A percentile compares a stretch with the other conserved stretches of the same genome.
Conservation (phyloP, 2,888 invertebrate genomes). For the Tethea ocularis region DNA sequence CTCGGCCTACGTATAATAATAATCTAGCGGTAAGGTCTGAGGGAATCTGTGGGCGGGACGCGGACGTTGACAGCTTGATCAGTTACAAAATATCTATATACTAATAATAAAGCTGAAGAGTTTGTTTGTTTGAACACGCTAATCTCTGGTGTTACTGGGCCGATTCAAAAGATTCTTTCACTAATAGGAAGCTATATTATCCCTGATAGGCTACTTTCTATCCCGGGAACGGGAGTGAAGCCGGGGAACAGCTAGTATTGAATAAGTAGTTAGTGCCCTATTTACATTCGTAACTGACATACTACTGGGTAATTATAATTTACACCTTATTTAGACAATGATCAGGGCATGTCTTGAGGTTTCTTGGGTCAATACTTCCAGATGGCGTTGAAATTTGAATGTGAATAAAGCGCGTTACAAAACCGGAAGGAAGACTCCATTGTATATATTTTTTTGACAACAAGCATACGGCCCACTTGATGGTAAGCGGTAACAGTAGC, state of each 20-base stretch:
- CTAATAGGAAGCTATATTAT: too few species aligned
- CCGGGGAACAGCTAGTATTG: too few species aligned
- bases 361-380: background rate
- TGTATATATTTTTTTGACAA: background rate
- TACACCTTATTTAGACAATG: background rate
- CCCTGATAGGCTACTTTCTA: too few species aligned
- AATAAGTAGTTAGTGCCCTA: background rate
- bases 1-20: background rate
- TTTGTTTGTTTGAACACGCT: too few species aligned
- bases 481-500: too few species aligned
- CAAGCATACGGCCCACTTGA: too few species aligned
- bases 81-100: constrained; percentile 6
- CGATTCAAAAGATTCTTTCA: too few species aligned
- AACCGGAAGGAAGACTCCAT: background rate
- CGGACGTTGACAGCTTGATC: constrained; percentile 8
- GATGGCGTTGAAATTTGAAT: background rate
- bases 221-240: too few species aligned
- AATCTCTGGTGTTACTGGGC: too few species aligned
- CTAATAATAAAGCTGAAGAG: too few species aligned
- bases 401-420: background rate
- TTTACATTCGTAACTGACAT: background rate
- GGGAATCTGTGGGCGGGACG: background rate
- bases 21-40: constrained; percentile 1
- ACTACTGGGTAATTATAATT: background rate
- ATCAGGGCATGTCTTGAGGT: background rate